Conservation (phyloP, 2,797 vertebrate genomes). For the Labroides dimidiatus region DNA sequence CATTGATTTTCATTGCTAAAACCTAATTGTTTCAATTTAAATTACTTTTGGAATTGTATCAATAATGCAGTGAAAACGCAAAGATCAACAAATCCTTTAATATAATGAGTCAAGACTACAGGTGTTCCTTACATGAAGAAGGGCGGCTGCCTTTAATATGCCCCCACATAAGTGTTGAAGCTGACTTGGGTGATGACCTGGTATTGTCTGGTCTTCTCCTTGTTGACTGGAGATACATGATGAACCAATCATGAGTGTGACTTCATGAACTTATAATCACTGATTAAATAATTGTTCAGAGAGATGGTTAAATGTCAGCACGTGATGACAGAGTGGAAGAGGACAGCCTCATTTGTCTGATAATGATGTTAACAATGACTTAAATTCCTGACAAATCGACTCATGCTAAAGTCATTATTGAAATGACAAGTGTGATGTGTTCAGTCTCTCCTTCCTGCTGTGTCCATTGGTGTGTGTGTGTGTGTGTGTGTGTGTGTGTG, state of each 20-base stretch:
- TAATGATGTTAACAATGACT: conserved; percentile 14
- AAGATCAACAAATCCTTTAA: too few relatives aligned
- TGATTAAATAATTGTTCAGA: not conserved
- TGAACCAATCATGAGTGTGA: not conserved
- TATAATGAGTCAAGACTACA: too few relatives aligned
- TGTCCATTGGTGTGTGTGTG: conserved; percentile 13
- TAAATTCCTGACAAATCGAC: conserved; percentile 22
- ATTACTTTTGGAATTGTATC: too few relatives aligned
- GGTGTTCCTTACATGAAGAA: too few relatives aligned
- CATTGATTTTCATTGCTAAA: too few relatives aligned
- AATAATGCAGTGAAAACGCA: too few relatives aligned
- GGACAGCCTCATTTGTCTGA: conserved; percentile 3
- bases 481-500: not conserved
- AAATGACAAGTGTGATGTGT: conserved; percentile 24
- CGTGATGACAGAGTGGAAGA: conserved; percentile 8
- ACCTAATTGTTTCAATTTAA: too few relatives aligned
- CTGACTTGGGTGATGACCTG: not conserved
- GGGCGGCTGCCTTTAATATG: too few relatives aligned
- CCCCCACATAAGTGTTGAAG: too few relatives aligned
- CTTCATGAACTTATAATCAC: not conserved
- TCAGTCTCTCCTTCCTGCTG: conserved; percentile 19
- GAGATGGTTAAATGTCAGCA: conserved; percentile 6
- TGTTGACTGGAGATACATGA: not conserved
- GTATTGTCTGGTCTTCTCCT: not conserved
- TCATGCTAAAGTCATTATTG: conserved; percentile 25